Evolutionary conservation across 1,140 invertebrate genomes (phyloP), one percentile per base, ranked within the genome.

Genomic region (Neodiprion fabricii): DNA sequence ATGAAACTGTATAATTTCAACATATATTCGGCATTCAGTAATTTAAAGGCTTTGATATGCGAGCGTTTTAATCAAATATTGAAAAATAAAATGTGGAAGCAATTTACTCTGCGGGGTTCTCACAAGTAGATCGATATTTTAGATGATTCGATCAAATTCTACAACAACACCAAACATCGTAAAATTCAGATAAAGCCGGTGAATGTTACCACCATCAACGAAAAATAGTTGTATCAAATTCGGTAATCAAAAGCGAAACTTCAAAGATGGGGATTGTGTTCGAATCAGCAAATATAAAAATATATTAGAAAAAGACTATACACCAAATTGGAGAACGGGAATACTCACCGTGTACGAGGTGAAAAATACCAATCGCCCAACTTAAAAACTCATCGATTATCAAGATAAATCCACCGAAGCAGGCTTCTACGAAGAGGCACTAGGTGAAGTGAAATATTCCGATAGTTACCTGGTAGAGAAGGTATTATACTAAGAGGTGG

Each of bases 121-220:
- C 17, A 21, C 17, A 21, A 21, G 17, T 21, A 0, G 0, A 21
- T 21, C 17, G 17, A 14, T 78, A 86, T 23, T 11, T 83, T 12
- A 74, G 79, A 65, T 89, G 89, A 76, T 89, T 21, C 1, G 17
- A 21, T 21, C 17, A 21, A 21, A 21, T 21, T 21, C 17, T 21
- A 21, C 17, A 21, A 90, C 81, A 79, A 84, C 69, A 83, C 77
- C 66, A 75, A 72, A 72, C 87, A 89, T 83, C 66, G 84, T 50
- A 87, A 82, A 21, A 89, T 88, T n/a, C 78, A 80, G 79, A 83
- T 82, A 75, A 78, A 73, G 65, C 88, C 88, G 23, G 74, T 77
- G 50, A 72, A 84, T 17, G 85, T 87, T 12, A 83, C 73, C 75
- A 47, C 69, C 23, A 40, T 70, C 12, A 84, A 86, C 76, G 17